Conservation (phyloP, 2,888 invertebrate genomes). For the Scaptomyza polygonia region DNA sequence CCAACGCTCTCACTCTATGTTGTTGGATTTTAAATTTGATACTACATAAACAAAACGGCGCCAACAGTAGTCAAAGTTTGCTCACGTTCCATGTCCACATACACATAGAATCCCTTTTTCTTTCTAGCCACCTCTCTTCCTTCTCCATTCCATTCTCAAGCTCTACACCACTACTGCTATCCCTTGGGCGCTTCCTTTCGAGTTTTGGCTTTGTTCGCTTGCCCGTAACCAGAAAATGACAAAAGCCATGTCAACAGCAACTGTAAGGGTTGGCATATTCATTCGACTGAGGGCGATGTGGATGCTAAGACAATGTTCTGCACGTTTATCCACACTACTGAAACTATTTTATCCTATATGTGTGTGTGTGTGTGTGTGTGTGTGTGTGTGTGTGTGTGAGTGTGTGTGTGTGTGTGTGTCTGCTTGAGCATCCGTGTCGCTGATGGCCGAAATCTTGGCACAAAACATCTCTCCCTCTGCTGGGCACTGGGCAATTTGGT, state of each 20-base stretch:
- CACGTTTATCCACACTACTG: slow-evolving; percentile 3
- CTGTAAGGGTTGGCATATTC: slow-evolving; percentile 56
- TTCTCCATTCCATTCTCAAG: background rate
- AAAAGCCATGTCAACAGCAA: slow-evolving; percentile 77
- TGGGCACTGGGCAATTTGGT: slow-evolving; percentile 56
- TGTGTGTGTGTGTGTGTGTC: slow-evolving; percentile 25
- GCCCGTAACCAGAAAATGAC: slow-evolving; percentile 78
- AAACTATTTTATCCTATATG: background rate
- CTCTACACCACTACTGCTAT: background rate
- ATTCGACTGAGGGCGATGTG: slow-evolving; percentile 13
- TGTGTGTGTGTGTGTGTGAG: slow-evolving; percentile 11
- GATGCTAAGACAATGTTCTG: slow-evolving; percentile 55
- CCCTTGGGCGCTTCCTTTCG: slow-evolving; percentile 35
- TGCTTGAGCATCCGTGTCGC: slow-evolving; percentile 60
- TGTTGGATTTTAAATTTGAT: slow-evolving; percentile 47
- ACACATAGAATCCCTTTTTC: background rate
- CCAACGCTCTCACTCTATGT: background rate
- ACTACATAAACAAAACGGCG: slow-evolving; percentile 63
- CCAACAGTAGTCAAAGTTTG: slow-evolving; percentile 65
- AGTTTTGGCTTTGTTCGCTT: slow-evolving; percentile 66
- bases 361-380: slow-evolving; percentile 19
- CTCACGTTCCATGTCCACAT: slow-evolving; percentile 54
- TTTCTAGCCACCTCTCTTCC: background rate
- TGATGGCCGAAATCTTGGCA: slow-evolving; percentile 67
- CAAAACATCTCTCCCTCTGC: slow-evolving; percentile 35